These are phyloP conservation scores for Lithobates pipiens DNA, from an alignment of 2,797 vertebrate species.

Conservation along the genomic window DNA sequence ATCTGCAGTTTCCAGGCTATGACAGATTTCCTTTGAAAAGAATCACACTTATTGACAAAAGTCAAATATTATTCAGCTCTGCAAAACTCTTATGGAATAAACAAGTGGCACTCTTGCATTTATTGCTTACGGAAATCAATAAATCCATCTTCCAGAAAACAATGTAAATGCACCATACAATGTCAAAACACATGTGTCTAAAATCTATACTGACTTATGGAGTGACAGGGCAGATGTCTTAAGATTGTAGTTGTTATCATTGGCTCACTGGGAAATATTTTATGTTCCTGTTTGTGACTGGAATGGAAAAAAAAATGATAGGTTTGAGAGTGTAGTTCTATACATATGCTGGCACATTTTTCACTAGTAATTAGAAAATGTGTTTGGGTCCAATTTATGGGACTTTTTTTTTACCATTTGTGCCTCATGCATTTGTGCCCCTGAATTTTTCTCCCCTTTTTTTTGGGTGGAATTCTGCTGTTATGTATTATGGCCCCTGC, in stretches of 20 bases:
- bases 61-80: slow-evolving; percentile 33
- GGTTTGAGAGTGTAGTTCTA: neutral
- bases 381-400: too few species aligned
- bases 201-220: slow-evolving; percentile 10
- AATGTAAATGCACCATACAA: neutral
- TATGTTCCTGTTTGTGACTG: neutral
- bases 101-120: slow-evolving; percentile 10
- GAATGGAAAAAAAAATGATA: neutral
- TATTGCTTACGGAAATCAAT: slow-evolving; percentile 40
- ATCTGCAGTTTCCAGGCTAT: slow-evolving; percentile 13
- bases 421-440: too few species aligned
- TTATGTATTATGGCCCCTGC: too few species aligned
- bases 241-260: neutral
- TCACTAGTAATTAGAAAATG: too few species aligned
- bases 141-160: slow-evolving; percentile 19
- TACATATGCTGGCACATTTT: neutral
- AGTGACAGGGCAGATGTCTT: neutral
- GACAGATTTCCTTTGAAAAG: slow-evolving; percentile 19
- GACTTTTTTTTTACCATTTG: too few species aligned
- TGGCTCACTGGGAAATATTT: neutral
- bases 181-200: slow-evolving; percentile 9
- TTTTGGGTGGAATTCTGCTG: too few species aligned
- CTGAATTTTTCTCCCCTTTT: too few species aligned
- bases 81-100: slow-evolving; percentile 18
- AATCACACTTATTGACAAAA: slow-evolving; percentile 39